phyloP scores from a whole-genome alignment of 2,888 invertebrate species.

The Gandaritis pyraliata region DNA sequence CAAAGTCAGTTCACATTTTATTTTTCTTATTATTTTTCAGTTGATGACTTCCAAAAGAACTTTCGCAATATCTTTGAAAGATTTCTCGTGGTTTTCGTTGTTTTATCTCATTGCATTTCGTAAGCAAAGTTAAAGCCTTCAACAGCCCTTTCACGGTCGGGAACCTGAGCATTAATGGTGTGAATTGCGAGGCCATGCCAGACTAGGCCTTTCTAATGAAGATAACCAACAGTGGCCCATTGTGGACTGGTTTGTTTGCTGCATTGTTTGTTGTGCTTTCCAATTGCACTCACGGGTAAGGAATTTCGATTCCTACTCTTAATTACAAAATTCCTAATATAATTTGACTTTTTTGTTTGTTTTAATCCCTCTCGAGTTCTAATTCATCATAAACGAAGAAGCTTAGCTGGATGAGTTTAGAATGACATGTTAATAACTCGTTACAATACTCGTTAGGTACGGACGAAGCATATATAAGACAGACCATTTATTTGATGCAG shows the following conservation, averaged over 20 bases:
- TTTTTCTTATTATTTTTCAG: neutral
- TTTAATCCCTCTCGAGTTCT: too few species aligned
- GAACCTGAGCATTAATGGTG: conserved; percentile 66
- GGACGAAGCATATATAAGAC: conserved; percentile 15
- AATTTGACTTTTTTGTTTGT: too few species aligned
- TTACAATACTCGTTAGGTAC: conserved; percentile 4
- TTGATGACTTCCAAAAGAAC: neutral
- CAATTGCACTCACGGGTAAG: conserved; percentile 13
- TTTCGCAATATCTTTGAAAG: too few species aligned
- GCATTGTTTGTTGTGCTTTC: conserved; percentile 44
- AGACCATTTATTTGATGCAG: conserved; percentile 39
- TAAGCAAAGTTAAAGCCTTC: conserved; percentile 42
- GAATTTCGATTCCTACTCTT: conserved; percentile 17
- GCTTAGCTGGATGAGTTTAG: neutral
- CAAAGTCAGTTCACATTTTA: conserved; percentile 13
- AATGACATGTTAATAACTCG: conserved; percentile 3
- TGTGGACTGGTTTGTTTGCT: conserved; percentile 49
- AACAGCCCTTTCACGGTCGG: conserved; percentile 64
- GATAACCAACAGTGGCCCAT: conserved; percentile 52
- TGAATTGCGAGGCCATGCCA: conserved; percentile 67
- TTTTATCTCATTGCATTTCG: conserved; percentile 43
- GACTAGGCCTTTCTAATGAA: conserved; percentile 68
- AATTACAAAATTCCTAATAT: neutral
- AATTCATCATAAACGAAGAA: neutral
- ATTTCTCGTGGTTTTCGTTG: conserved; percentile 17